Conservation (phyloP, 2,888 invertebrate species). For the Harmothoe impar region DNA sequence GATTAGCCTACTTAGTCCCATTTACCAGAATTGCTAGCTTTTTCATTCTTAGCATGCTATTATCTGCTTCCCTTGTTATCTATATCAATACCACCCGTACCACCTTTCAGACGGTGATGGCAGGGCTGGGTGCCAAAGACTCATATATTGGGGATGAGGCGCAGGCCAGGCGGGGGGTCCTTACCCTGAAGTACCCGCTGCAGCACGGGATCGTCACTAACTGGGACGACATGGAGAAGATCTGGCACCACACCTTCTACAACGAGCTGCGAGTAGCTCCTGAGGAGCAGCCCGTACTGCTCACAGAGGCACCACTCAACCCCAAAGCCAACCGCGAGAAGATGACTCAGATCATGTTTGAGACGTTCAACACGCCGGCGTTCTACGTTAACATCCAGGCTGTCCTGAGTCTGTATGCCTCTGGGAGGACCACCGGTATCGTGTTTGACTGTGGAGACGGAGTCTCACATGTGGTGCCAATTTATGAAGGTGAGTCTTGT, state of each 20-base stretch:
- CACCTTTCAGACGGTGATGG: conserved; percentile 11
- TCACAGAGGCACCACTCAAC: conserved; percentile 61
- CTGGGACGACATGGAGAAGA: conserved; percentile 63
- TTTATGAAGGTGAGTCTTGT: conserved; percentile 71
- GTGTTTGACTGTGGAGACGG: conserved; percentile 75
- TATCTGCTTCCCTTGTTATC: no score
- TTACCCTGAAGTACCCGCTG: conserved; percentile 13
- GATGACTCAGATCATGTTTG: conserved; percentile 80
- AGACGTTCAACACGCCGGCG: conserved; percentile 72
- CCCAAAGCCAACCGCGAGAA: conserved; percentile 62
- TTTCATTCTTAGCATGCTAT: no score
- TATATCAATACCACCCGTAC: no score
- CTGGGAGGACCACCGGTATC: conserved; percentile 89
- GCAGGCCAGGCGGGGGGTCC: conserved; percentile 8
- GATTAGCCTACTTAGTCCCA: no score
- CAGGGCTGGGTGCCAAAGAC: conserved; percentile 39
- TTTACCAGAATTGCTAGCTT: no score
- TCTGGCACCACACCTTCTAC: conserved; percentile 62
- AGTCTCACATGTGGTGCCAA: conserved; percentile 70
- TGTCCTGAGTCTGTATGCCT: conserved; percentile 74
- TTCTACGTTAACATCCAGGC: conserved; percentile 74
- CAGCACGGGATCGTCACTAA: conserved; percentile 59
- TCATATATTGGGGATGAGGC: conserved; percentile 60
- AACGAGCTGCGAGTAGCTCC: conserved; percentile 60
- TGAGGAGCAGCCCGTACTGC: conserved; percentile 59